Evolutionary conservation across 2,888 invertebrate species (phyloP), one percentile per base, ranked within the genome.

Genomic region (Drosophila austrosaltans): DNA sequence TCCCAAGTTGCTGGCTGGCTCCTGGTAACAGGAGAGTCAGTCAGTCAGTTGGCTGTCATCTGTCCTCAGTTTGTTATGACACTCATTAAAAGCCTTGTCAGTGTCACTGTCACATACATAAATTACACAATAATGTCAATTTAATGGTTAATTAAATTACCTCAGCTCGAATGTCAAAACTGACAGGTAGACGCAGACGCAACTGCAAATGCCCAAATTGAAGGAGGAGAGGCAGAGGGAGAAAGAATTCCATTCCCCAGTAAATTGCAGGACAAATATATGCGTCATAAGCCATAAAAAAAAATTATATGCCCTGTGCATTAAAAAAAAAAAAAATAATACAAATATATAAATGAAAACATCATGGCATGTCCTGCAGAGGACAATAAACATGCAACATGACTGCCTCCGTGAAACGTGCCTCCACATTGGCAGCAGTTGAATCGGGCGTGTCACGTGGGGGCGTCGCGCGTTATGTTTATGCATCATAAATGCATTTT

Each of bases 401-500:
- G 54, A 60, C 66, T 69, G 63, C 57, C 66, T 67, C 60, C 54
- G 57, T 60, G 63, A 36, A 48, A 75, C 64, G 56, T 66, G 65
- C 65, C 44, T 32, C 57, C 22, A 32, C 57, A 61, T 53, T 44
- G 20, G 44, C 22, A 25, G 16, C 12, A 28, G 32, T 36, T 36
- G 10, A 58, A 44, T 59, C 56, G 67, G 72, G 87, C 67, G 81
- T 80, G 78, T 48, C 48, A 48, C 12, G 48, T 65, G 12, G 56
- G 61, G 48, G 67, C 60, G 56, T 59, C 42, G 67, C 60, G 63
- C 70, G 72, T 74, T 77, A 86, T 83, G 76, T 80, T 87, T 82
- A 75, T 79, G 88, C 76, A 78, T 85, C 86, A 85, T 76, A 85
- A 83, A 87, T 83, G 88, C 86, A 85, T 72, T 79, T 75, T 61